Evolutionary conservation across 2,797 vertebrate species (phyloP).

Genomic region (Diplodus sargus): DNA sequence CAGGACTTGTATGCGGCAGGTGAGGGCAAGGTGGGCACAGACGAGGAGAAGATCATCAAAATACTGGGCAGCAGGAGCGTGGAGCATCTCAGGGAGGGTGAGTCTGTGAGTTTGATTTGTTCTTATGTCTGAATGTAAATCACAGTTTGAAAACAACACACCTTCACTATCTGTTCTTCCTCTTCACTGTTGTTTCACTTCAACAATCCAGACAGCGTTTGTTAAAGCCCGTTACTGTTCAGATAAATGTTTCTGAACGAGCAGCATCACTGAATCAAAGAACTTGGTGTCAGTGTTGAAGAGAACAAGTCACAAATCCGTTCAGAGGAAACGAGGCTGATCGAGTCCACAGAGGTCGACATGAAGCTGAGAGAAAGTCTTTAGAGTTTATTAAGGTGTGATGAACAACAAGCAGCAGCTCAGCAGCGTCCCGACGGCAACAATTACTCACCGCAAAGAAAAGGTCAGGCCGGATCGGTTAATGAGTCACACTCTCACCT

Average conservation of each 20-base stretch:
- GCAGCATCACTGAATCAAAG: too few species aligned
- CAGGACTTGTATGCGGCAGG: conserved; percentile 94
- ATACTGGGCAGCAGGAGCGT: conserved; percentile 92
- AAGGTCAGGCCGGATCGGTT: conserved; percentile 3
- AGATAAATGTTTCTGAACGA: neutral
- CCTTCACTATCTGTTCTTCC: neutral
- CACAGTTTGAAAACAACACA: neutral
- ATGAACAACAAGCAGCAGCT: conserved; percentile 22
- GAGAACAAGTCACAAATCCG: neutral
- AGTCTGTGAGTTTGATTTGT: conserved; percentile 16
- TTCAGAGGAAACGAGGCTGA: neutral
- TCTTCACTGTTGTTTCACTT: neutral
- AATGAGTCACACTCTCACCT: neutral
- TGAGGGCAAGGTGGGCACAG: conserved; percentile 93
- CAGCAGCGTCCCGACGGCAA: neutral
- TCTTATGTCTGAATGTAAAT: neutral
- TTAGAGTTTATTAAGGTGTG: conserved; percentile 14
- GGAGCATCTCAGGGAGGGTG: conserved; percentile 91
- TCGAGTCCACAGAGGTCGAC: neutral
- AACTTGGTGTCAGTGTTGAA: neutral
- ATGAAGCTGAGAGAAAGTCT: conserved; percentile 7
- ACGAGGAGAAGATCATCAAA: conserved; percentile 94
- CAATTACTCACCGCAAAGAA: neutral
- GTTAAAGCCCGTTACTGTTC: neutral
- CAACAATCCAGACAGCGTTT: neutral